Evolutionary conservation across 2,113 vertebrate genomes (phyloP).

Genomic region (Nannospalax galili): DNA sequence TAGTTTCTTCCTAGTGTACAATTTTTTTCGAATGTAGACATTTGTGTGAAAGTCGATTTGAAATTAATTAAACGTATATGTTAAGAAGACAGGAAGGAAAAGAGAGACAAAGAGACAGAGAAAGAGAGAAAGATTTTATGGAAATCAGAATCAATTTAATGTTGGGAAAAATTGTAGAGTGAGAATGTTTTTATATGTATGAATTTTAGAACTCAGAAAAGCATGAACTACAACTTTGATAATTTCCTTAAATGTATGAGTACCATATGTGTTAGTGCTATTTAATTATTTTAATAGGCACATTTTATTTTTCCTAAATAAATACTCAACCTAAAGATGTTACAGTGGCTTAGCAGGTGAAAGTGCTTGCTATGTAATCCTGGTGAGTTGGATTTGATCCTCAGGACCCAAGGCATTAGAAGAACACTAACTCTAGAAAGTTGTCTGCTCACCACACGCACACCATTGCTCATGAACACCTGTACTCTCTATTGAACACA

Average conservation of each 20-base stretch:
- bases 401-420: not conserved
- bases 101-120: not conserved
- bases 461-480: no score
- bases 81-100: not conserved
- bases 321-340: not conserved
- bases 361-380: not conserved
- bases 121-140: not conserved
- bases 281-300: not conserved
- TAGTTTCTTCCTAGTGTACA: not conserved
- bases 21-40: not conserved
- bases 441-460: not conserved
- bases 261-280: not conserved
- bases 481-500: not conserved
- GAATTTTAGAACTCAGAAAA: not conserved
- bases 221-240: not conserved
- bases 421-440: not conserved
- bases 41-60: not conserved
- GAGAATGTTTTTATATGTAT: not conserved
- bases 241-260: not conserved
- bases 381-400: not conserved
- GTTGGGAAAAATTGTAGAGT: not conserved
- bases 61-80: not conserved
- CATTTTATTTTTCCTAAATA: not conserved
- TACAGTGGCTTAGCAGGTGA: not conserved
- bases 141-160: not conserved